phyloP scores from a whole-genome alignment of 2,888 invertebrate genomes.

The Matsumyia berberina region DNA sequence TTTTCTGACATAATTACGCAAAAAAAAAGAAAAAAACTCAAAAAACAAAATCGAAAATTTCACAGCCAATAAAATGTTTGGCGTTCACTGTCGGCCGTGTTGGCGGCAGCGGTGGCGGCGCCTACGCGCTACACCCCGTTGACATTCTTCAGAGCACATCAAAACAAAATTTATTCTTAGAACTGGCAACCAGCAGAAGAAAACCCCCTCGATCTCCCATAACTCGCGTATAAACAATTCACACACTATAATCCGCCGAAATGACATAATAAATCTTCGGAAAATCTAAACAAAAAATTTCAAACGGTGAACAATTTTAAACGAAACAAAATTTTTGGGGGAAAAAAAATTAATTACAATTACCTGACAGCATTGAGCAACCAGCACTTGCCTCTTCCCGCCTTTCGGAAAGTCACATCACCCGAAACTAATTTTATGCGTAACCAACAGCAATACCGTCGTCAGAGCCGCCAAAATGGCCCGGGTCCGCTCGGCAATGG shows the following conservation, averaged over 20 bases:
- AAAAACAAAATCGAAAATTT: slow-evolving; percentile 23
- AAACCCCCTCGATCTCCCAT: slow-evolving; percentile 28
- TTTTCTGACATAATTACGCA: slow-evolving; percentile 22
- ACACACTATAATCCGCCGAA: slow-evolving; percentile 74
- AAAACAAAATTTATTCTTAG: slow-evolving; percentile 63
- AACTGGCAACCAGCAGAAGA: slow-evolving; percentile 8
- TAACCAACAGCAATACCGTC: slow-evolving; percentile 23
- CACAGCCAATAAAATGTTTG: slow-evolving; percentile 74
- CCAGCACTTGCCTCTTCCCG: background rate
- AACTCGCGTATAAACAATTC: slow-evolving; percentile 71
- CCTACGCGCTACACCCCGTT: slow-evolving; percentile 76
- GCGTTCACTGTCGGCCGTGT: slow-evolving; percentile 61
- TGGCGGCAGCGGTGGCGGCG: slow-evolving; percentile 54
- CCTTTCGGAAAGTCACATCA: background rate
- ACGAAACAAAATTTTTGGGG: slow-evolving; percentile 47
- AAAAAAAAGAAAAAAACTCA: slow-evolving; percentile 1
- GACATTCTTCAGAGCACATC: slow-evolving; percentile 74
- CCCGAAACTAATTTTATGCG: slow-evolving; percentile 25
- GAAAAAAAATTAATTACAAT: slow-evolving; percentile 54
- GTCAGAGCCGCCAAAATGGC: slow-evolving; percentile 29
- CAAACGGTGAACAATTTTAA: slow-evolving; percentile 53
- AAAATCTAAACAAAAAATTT: slow-evolving; percentile 72
- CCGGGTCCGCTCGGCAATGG: slow-evolving; percentile 6
- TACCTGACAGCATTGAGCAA: slow-evolving; percentile 71
- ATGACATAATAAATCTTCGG: slow-evolving; percentile 75